Evolutionary conservation across 2,888 invertebrate species (phyloP), one percentile per base, ranked within the genome.

Genomic region (Zaprionus bogoriensis): DNA sequence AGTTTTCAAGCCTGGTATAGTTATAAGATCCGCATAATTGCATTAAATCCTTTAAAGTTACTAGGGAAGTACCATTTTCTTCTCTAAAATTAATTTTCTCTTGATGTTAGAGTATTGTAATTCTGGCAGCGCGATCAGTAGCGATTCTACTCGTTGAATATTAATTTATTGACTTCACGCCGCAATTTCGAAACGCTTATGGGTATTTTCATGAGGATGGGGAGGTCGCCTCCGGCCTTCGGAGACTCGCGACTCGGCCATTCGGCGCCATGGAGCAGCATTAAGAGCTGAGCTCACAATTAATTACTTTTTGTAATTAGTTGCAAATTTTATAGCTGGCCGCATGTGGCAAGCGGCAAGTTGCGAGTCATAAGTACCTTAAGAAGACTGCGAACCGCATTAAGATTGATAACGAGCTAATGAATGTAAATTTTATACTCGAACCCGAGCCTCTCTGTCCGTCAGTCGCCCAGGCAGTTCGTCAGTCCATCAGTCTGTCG

Each of bases 251-350:
- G n/a, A n/a, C n/a, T 19, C 50, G 47, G 22, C 53, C 22, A 44
- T 39, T 20, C 45, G 74, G 65, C 71, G 74, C 64, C 74, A 41
- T 6, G 52, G 42, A 52, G 64, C 55, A 55, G 63, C 72, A 59
- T 77, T 85, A 68, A 62, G 60, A 72, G 76, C 62, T 57, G 79
- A 74, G 76, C 69, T 78, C 70, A 61, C 79, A 74, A 80, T 87
- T 87, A 89, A 88, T 88, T 88, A 82, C 75, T 73, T 77, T 87
- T 88, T 83, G 85, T 88, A 89, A 88, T 89, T 89, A 89, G 86
- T 77, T 80, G 77, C 77, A 68, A 67, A 70, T 76, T 70, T 85
- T 71, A 71, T 55, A 53, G 67, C 52, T 46, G 67, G 39, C 62
- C 54, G 41, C 74, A 71, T 71, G 71, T 64, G 69, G 61, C 73